Evolutionary conservation across 1,140 invertebrate genomes (phyloP), one percentile per base, ranked within the genome.

Genomic region (Phthorimaea operculella): DNA sequence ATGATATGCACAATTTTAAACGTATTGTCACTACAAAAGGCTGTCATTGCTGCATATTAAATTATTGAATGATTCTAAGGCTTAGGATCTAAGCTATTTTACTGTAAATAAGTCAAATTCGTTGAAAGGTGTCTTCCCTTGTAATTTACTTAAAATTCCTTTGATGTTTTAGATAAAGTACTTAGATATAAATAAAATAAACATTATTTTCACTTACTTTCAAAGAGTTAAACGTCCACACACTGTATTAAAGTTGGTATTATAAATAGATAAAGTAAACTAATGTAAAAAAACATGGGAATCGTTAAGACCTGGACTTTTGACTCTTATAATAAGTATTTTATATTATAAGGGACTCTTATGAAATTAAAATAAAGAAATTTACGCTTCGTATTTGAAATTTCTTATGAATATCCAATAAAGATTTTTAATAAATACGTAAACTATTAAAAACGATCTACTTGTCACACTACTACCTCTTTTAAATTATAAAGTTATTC

Each of bases 351-450:
- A 47, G 49, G 39, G 49, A 45, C 51, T 58, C 52, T 62, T 67
- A 67, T 60, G 61, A 66, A 61, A 61, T 14, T 57, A 52, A 50
- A 54, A 51, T 52, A 45, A 50, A 55, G 39, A 53, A 64, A 45
- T 11, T 47, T 66, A 69, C 63, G 64, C 64, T 70, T 70, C 52
- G 57, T 60, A 68, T 64, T 62, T 61, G 57, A 65, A 52, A 63
- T 70, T 62, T 71, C 71, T 74, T 71, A 74, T 74, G 69, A 74
- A 64, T 69, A 64, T 62, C 55, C 55, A 58, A 57, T 69, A 61
- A 63, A 60, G 56, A 63, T 54, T 64, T 61, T 65, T 63, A 58
- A 59, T 64, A 28, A 64, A 63, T 66, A 64, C 58, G 58, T 71
- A 28, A 69, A 71, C 64, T 49, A 52, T 60, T 39, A 57, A 58